A percentile compares a stretch with the other conserved stretches of the same genome.
Evolutionary conservation across 2,797 vertebrate genomes (phyloP).

Genomic region (Gouania willdenowi): DNA sequence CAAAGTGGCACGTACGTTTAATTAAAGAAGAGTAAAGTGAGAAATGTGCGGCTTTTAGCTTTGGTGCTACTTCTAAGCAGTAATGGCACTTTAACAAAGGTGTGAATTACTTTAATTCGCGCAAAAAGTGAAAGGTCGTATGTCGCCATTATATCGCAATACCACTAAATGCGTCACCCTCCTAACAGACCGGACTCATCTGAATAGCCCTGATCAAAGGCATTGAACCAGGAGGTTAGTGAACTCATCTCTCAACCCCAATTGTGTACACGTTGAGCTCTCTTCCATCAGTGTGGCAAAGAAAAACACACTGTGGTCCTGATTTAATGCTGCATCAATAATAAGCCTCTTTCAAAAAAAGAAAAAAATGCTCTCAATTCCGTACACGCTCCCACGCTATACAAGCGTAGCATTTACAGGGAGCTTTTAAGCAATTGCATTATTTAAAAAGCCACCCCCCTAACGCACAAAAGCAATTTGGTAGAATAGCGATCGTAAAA

Average conservation of each 20-base stretch:
- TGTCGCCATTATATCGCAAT: conserved; percentile 47
- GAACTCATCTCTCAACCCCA: conserved; percentile 52
- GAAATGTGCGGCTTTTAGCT: conserved; percentile 4
- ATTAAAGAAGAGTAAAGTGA: conserved; percentile 38
- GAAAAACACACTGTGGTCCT: conserved; percentile 53
- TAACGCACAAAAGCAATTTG: conserved; percentile 76
- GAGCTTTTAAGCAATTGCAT: conserved; percentile 77
- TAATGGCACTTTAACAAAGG: conserved; percentile 10
- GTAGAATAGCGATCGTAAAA: conserved; percentile 69
- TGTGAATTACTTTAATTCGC: conserved; percentile 25
- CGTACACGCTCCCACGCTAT: conserved; percentile 56
- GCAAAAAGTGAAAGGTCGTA: conserved; percentile 41
- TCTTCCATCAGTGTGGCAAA: conserved; percentile 48
- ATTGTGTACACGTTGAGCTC: conserved; percentile 57
- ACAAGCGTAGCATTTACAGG: conserved; percentile 63
- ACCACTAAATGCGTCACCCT: conserved; percentile 27
- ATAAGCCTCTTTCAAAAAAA: conserved; percentile 65
- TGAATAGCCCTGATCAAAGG: conserved; percentile 57
- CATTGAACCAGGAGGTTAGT: conserved; percentile 29
- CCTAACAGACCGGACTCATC: conserved; percentile 22
- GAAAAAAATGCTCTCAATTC: conserved; percentile 63
- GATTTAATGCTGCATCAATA: conserved; percentile 69
- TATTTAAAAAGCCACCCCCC: conserved; percentile 76
- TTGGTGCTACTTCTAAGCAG: neutral
- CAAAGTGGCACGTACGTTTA: conserved; percentile 58